A percentile compares a stretch with the other conserved stretches of the same genome.
Conservation (phyloP, 2,797 vertebrate species). For the Triplophysa bombifrons region DNA sequence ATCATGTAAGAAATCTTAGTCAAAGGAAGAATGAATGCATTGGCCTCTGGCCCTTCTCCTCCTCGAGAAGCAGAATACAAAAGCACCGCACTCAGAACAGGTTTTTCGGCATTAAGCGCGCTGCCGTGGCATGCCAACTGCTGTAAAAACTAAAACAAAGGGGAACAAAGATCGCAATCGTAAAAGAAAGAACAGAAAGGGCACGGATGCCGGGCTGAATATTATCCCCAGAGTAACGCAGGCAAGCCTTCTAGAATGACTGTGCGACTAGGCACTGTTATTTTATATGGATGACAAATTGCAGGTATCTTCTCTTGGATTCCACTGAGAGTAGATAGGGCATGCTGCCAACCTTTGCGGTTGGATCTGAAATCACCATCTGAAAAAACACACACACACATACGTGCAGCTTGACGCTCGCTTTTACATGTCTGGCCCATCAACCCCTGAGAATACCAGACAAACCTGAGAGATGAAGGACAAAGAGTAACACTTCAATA, state of each 20-base stretch:
- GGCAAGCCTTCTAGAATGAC: slow-evolving; percentile 67
- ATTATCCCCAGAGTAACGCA: slow-evolving; percentile 68
- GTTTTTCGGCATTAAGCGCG: slow-evolving; percentile 81
- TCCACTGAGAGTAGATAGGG: slow-evolving; percentile 65
- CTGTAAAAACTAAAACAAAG: slow-evolving; percentile 71
- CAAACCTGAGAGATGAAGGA: slow-evolving; percentile 24
- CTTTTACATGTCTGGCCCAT: slow-evolving; percentile 26
- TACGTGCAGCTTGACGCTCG: slow-evolving; percentile 2
- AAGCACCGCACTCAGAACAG: slow-evolving; percentile 78
- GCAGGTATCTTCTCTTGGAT: slow-evolving; percentile 75
- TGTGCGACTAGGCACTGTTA: slow-evolving; percentile 72
- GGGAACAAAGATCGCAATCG: slow-evolving; percentile 61
- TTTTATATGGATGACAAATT: slow-evolving; percentile 81
- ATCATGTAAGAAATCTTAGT: slow-evolving; percentile 71
- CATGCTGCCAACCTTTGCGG: slow-evolving; percentile 62
- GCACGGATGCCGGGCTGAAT: slow-evolving; percentile 62
- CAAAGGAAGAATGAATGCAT: slow-evolving; percentile 81
- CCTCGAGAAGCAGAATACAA: slow-evolving; percentile 75
- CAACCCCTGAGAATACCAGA: slow-evolving; percentile 13
- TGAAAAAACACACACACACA: slow-evolving; percentile 20
- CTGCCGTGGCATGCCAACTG: slow-evolving; percentile 81
- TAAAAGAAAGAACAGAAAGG: slow-evolving; percentile 52
- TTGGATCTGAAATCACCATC: slow-evolving; percentile 61
- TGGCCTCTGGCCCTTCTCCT: slow-evolving; percentile 74
- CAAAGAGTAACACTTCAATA: neutral